Evolutionary conservation across 2,797 vertebrate genomes (phyloP), one percentile per base, ranked within the genome.

Genomic region (Dendrocincla fuliginosa): DNA sequence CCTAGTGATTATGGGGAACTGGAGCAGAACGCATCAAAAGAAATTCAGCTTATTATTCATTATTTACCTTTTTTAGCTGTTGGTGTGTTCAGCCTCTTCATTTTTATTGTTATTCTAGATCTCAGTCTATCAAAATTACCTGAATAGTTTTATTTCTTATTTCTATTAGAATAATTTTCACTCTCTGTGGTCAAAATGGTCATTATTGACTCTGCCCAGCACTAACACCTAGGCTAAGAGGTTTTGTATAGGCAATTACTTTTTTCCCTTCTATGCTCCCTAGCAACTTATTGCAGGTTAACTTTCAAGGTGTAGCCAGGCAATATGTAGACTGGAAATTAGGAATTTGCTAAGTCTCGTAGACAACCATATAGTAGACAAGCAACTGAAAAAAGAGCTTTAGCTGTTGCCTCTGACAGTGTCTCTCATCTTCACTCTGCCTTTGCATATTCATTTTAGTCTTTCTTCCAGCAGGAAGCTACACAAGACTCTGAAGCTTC

Each of bases 101-200:
- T 93, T 95, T 89, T 74, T 71, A 80, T 80, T 80, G 44, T 76
- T 88, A 87, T 82, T 89, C 42, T 83, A 88, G 18, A 85, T 57
- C 8, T 41, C 22, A 53, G 47, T 37, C 60, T 70, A 93, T 75
- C 63, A 92, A 67, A 95, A 90, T 71, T 2, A 59, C 35, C 65
- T 14, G 1, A 74, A 67, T 41, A 56, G 28, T 32, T 90, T 86
- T 74, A 81, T 76, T 87, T 70, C 53, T 68, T 90, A 22, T 59
- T 90, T 70, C 46, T 77, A 16, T 64, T 84, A 59, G 32, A 74
- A 87, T 87, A 87, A 84, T 75, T 89, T 90, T 71, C 44, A 67
- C 6, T 89, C 69, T 60, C 33, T 81, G 17, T 53, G n/a, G 70
- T 89, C 81, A 65, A 19, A 67, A 25, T 35, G 27, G 59, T 53